Evolutionary conservation across 2,888 invertebrate genomes (phyloP), one percentile per base, ranked within the genome.

Genomic region (Tenthredo mesomela): DNA sequence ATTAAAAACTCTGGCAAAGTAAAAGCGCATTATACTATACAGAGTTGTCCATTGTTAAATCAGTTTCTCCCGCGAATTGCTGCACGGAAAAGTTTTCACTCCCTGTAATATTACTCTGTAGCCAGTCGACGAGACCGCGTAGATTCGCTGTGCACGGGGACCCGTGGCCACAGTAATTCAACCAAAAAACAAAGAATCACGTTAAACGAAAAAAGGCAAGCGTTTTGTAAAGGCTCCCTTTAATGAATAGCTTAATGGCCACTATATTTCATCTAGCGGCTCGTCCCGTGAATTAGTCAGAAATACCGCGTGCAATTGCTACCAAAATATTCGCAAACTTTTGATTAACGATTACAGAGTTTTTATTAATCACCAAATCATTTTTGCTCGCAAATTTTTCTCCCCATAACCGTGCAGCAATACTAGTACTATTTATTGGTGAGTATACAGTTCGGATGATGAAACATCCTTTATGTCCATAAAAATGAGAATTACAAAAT

Each of bases 171-270:
- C 67, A 25, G 82, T 65, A 82, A 82, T 67, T 82, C 82, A 67
- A 67, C 33, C 82, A 50, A 82, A 82, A 82, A 82, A 82, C 43
- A 82, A 82, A 82, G 67, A 82, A 82, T 43, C 43, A 80, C 21
- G 40, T 80, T 82, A 29, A 50, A 67, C 18, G 82, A 33, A 70
- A 82, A 82, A 65, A 65, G 70, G 47, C 25, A 70, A 67, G 47
- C 82, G 82, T 47, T 82, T 67, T 82, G 67, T 67, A 67, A 65
- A 82, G 37, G 67, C 82, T 67, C 70, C 82, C 43, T 10, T n/a
- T 82, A 82, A 82, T 67, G 70, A 82, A 82, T 82, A 70, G 70
- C 67, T 70, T 65, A 82, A 82, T 70, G 67, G 47, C 70, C 50
- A 58, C 67, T 15, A 82, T 82, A 82, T 82, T 82, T 82, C 82